phyloP scores from a whole-genome alignment of 2,113 vertebrate species.

The Notiomystis cincta region DNA sequence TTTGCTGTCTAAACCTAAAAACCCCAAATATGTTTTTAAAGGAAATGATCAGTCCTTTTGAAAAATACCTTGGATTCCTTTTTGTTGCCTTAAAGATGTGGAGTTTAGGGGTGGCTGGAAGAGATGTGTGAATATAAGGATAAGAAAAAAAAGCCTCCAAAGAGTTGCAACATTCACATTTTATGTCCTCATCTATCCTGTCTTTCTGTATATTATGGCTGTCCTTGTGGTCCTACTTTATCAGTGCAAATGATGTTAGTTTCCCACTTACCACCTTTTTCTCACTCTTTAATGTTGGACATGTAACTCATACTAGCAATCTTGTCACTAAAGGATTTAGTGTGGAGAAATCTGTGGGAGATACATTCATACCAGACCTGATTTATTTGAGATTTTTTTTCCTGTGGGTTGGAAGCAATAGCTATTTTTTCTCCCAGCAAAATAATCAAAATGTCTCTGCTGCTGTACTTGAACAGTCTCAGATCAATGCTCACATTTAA shows the following conservation, averaged over 20 bases:
- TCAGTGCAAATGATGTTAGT: neutral
- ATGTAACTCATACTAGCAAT: neutral
- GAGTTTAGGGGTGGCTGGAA: neutral
- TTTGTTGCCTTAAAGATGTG: neutral
- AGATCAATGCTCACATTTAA: neutral
- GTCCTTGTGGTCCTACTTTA: neutral
- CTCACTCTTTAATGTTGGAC: neutral
- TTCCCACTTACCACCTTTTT: neutral
- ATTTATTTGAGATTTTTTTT: neutral
- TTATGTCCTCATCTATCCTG: neutral
- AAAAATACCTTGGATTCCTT: neutral
- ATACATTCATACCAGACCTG: neutral
- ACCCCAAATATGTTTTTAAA: neutral
- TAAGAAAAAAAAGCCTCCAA: neutral
- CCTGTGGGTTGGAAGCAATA: neutral
- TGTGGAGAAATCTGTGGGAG: neutral
- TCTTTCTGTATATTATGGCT: neutral
- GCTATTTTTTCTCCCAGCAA: neutral
- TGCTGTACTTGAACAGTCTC: neutral
- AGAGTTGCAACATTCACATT: neutral
- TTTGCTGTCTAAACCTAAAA: neutral
- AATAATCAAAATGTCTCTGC: neutral
- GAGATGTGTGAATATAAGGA: neutral
- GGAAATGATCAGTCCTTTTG: neutral
- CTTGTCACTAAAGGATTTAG: constrained; percentile 19